A percentile compares a stretch with the other conserved stretches of the same genome.
Evolutionary conservation across 1,140 invertebrate species (phyloP).

Genomic region (Tetragnatha versicolor): DNA sequence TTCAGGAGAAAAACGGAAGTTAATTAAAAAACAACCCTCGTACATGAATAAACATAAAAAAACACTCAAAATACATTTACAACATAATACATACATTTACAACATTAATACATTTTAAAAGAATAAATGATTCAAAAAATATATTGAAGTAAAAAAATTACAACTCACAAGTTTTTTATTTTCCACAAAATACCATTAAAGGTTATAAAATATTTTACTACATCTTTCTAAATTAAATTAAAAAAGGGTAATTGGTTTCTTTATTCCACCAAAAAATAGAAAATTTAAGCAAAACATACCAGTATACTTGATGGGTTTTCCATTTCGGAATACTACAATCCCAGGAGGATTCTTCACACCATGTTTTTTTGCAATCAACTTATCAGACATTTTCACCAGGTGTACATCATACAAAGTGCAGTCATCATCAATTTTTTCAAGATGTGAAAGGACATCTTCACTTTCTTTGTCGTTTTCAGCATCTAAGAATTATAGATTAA

Average conservation of each 20-base stretch:
- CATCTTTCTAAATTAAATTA: neutral
- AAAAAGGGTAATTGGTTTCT: too few relatives aligned
- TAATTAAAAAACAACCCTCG: too few relatives aligned
- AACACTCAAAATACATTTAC: too few relatives aligned
- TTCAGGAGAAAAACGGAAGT: too few relatives aligned
- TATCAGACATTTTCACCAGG: conserved; percentile 87
- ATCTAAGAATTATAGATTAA: conserved; percentile 70
- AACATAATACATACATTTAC: too few relatives aligned
- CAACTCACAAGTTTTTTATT: too few relatives aligned
- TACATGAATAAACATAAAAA: too few relatives aligned
- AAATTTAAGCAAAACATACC: conserved; percentile 69
- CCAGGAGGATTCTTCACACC: conserved; percentile 88
- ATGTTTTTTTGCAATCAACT: conserved; percentile 93
- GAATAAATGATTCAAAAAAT: too few relatives aligned
- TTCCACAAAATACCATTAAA: neutral
- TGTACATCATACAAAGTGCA: conserved; percentile 90
- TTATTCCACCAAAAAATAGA: too few relatives aligned
- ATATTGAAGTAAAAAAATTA: too few relatives aligned
- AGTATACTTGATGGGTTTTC: conserved; percentile 89
- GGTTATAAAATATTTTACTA: neutral
- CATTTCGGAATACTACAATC: conserved; percentile 89
- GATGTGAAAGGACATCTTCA: conserved; percentile 74
- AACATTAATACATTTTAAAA: too few relatives aligned
- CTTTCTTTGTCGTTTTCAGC: conserved; percentile 72
- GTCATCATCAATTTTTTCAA: conserved; percentile 91